A percentile compares a stretch with the other conserved stretches of the same genome.
Conservation (phyloP, 2,113 vertebrate genomes). For the Setophaga petechia region DNA sequence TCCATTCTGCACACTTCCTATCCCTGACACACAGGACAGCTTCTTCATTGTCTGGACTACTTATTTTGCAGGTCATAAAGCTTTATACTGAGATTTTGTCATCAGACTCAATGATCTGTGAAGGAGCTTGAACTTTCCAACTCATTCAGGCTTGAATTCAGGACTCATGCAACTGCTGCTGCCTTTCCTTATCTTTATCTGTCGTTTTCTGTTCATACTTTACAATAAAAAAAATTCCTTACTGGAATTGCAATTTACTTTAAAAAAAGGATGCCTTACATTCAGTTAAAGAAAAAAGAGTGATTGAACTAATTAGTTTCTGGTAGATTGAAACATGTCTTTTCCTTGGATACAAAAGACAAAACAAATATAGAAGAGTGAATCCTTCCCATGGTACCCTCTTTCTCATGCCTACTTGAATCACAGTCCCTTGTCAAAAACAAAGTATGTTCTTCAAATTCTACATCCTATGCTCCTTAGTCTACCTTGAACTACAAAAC, state of each 20-base stretch:
- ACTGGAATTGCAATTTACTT: not conserved
- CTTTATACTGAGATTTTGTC: not conserved
- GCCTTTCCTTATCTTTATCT: not conserved
- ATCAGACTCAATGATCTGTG: slow-evolving; percentile 30
- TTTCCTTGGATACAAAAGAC: not conserved
- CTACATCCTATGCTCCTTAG: not conserved
- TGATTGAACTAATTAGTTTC: not conserved
- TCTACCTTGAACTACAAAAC: not conserved
- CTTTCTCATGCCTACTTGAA: not conserved
- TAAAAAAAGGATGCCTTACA: fast-evolving
- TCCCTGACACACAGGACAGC: not conserved
- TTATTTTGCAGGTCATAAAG: slow-evolving; percentile 29
- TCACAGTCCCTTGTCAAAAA: not conserved
- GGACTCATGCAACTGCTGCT: not conserved
- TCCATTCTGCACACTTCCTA: not conserved
- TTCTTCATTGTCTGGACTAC: not conserved
- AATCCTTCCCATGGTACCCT: not conserved
- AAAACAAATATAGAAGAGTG: not conserved
- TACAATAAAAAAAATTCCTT: not conserved
- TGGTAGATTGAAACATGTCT: not conserved
- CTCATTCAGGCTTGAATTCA: not conserved
- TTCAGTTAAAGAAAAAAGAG: not conserved
- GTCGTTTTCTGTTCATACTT: not conserved
- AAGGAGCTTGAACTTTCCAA: not conserved
- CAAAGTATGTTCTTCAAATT: not conserved